Evolutionary conservation across 1,140 invertebrate species (phyloP), one percentile per base, ranked within the genome.

Genomic region (Tetraneura akinire): DNA sequence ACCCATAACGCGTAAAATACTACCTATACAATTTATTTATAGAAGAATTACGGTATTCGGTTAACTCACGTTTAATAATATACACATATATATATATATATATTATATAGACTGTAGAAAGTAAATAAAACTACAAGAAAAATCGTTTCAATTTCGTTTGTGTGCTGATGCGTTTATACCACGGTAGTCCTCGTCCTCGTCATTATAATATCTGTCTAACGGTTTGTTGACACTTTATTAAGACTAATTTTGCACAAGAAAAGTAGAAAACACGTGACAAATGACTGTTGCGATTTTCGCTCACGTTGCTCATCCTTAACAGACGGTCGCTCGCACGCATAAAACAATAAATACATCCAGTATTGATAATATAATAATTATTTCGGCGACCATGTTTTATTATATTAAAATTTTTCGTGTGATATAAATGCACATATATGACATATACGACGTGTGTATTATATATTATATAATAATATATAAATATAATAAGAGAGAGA

Each of bases 141-240:
- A 66, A 66, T 66, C 42, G 64, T 66, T 66, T 21, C 37, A n/a
- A 66, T 66, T 66, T 66, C 64, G 60, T 32, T 62, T 32, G 16
- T 3, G 16, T 3, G 29, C 32, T 32, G 18, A 32, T 14, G 60
- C 60, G 29, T 32, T 32, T 62, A 10, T 32, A 62, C 26, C n/a
- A 62, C 60, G 8, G 14, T 62, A 6, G 18, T 16, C 5, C 9
- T 11, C 3, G 10, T 42, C 5, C 37, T n/a, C n/a, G 10, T 6
- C 32, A n/a, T 13, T 66, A n/a, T 37, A 18, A 37, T 18, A 26
- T 66, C 37, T 29, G 21, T 26, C 23, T 21, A 66, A 42, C 64
- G 32, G 29, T 66, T 37, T 64, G n/a, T 66, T 37, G 11, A 3
- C 0, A 4, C 32, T 66, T 37, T 66, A 14, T n/a, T 18, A 11